Base-by-base conservation (phyloP, 2,113 vertebrate genomes). In the Lynx canadensis region DNA sequence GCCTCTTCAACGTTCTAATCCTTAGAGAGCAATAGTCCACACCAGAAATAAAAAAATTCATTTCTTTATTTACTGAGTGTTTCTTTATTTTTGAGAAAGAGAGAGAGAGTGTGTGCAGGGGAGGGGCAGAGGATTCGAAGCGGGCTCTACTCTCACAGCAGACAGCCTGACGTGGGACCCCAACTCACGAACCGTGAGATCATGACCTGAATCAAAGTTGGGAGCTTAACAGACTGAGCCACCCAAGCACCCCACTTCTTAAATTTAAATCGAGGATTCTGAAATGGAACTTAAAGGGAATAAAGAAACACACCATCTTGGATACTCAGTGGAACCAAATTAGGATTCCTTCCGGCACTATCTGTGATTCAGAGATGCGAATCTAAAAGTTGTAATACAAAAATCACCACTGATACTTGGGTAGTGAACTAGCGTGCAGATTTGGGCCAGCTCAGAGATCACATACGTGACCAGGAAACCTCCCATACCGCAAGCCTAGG, bases 201-300 rank as follows among this genome's bases (percentile, higher is more conserved):
- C 19, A 60, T 23, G 19, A 60, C 19, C 57, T 60, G 57, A 60
- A 21, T 21, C 57, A 60, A 21, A 60, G 57, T 7, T 60, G 57
- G 21, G 57, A 60, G 57, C 57, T 57, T 57, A 57, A 57, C 7
- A 2, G 55, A 57, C 55, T 57, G 55, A 57, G 55, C 55, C 55
- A 57, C 55, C 55, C 55, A 57, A 19, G 19, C 55, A 57, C 19
- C 57, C 57, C 57, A 60, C 21, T 60, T 60, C 48, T 78, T 18
- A 29, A 76, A 78, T 78, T 33, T n/a, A 9, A 27, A 81, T 68
- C 55, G 93, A 79, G 23, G 16, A 89, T 41, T 95, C 82, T 96
- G 83, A 95, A 97, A 65, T 38, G 23, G 41, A 95, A 83, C 33
- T 88, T 97, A 92, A 91, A 88, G 7, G 36, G 78, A 88, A 74